These are phyloP conservation scores for Gallinago undulata DNA, from an alignment of 2,113 vertebrate species.

Conservation along the genomic window DNA sequence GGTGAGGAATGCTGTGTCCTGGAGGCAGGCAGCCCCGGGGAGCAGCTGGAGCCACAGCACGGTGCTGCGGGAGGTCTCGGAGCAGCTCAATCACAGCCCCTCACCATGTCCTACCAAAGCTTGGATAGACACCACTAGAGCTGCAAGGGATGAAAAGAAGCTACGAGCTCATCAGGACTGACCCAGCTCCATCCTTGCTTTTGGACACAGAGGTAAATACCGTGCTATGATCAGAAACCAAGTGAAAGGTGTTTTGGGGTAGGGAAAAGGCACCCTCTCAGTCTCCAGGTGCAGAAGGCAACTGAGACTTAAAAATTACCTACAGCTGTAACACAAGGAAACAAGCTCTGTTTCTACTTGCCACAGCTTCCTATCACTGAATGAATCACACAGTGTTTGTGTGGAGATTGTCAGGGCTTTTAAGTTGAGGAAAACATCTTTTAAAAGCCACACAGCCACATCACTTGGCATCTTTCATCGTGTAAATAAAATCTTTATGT, in stretches of 20 bases:
- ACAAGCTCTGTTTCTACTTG: neutral
- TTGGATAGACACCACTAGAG: neutral
- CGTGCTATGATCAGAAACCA: neutral
- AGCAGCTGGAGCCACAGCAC: neutral
- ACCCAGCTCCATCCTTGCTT: neutral
- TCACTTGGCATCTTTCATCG: neutral
- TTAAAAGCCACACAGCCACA: neutral
- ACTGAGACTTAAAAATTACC: neutral
- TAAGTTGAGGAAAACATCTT: neutral
- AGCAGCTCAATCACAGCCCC: neutral
- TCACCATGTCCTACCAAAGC: neutral
- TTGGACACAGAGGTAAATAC: neutral
- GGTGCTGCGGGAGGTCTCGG: neutral
- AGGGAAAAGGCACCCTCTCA: rapidly evolving
- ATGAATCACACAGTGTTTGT: neutral
- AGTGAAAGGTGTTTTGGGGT: neutral
- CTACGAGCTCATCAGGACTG: neutral
- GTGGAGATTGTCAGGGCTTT: neutral
- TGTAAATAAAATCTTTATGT: neutral
- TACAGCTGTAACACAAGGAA: neutral
- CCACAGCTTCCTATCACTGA: neutral
- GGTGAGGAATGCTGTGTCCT: too few relatives aligned
- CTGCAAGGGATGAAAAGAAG: neutral
- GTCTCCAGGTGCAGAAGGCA: neutral
- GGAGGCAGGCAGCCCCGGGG: rapidly evolving